Percentiles rank a stretch among this genome's conserved stretches.
Conservation (phyloP, 2,797 vertebrate species). For the Danio jaintianensis region DNA sequence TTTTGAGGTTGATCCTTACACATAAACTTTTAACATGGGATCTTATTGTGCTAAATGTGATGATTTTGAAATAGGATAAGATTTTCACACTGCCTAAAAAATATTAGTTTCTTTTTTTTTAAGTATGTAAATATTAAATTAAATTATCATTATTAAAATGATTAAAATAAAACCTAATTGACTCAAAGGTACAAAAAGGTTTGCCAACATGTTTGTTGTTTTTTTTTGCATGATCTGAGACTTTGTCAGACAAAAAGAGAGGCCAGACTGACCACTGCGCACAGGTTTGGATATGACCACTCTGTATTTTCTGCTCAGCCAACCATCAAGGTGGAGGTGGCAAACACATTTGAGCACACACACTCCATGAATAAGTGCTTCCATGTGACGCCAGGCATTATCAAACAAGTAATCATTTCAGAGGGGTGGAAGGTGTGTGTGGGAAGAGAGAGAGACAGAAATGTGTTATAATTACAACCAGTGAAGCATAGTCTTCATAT, state of each 20-base stretch:
- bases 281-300: conserved; percentile 49
- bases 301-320: conserved; percentile 81
- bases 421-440: conserved; percentile 73
- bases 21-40: too few relatives aligned
- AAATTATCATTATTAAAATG: not conserved
- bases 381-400: conserved; percentile 85
- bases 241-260: not conserved
- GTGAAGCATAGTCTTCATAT: conserved; percentile 89
- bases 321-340: conserved; percentile 67
- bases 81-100: too few relatives aligned
- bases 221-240: not conserved
- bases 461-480: conserved; percentile 90
- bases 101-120: too few relatives aligned
- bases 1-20: too few relatives aligned
- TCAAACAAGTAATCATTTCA: conserved; percentile 86
- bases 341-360: conserved; percentile 78
- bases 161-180: not conserved
- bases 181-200: not conserved
- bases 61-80: too few relatives aligned
- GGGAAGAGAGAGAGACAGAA: conserved; percentile 55
- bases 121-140: too few relatives aligned
- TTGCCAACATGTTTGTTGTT: not conserved
- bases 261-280: conserved; percentile 36
- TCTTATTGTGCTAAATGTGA: too few relatives aligned
- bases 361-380: conserved; percentile 84